Evolutionary conservation across 1,140 invertebrate genomes (phyloP), one percentile per base, ranked within the genome.

Genomic region (Nomia melanderi): DNA sequence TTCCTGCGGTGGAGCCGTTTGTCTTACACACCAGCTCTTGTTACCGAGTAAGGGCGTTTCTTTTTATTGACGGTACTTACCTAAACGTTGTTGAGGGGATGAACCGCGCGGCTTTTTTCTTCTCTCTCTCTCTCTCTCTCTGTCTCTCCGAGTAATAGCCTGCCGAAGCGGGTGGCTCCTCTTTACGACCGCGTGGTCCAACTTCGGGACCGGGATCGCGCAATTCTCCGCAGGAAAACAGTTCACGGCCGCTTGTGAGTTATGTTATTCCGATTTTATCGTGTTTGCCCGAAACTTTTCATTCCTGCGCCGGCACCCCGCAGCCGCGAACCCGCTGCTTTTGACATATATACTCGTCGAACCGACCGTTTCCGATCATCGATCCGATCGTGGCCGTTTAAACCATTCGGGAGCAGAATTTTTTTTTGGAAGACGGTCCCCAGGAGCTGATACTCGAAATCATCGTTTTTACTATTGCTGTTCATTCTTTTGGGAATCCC

Each of bases 211-310:
- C 14, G 9, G 25, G 50, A 74, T 31, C 63, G 50, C n/a, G 50
- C n/a, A 23, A 66, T 74, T 66, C 29, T n/a, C 50, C 44, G 2
- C 9, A 17, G n/a, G 20, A n/a, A 31, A 29, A 41, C 14, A 36
- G 44, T 23, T 33, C 23, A 17, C 59, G 33, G 33, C 33, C 44
- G 25, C 25, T 33, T 14, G 31, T 64, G 60, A 54, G 20, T 39
- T 54, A 54, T 17, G 44, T 73, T 39, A 54, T 64, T 12, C 47
- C 23, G 33, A 64, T 72, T 72, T 62, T 72, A 73, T 73, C 59
- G 33, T 23, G 33, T 31, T 31, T 20, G 11, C 56, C 7, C 17
- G 56, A 39, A 47, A 62, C 44, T 47, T 62, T 62, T 71, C 56
- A 62, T 62, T 62, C 29, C 1, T 25, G 59, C 33, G 9, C 33